These are phyloP conservation scores for Drosophila cardini DNA, from an alignment of 1,140 invertebrate genomes.

Conservation along the genomic window DNA sequence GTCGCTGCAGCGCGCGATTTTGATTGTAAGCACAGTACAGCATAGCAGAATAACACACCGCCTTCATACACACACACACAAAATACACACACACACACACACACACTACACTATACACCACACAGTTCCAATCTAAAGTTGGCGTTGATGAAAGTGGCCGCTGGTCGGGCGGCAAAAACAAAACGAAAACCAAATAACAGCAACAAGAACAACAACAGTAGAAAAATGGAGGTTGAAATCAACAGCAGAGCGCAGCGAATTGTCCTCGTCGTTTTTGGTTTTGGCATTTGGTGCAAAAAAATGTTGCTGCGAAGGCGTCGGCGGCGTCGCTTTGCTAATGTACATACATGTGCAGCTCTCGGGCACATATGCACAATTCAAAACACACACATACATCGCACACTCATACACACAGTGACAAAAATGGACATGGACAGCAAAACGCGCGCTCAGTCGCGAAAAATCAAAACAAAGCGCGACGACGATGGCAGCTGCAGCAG, in stretches of 20 bases:
- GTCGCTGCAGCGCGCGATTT: conserved; percentile 66
- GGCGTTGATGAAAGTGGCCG: conserved; percentile 54
- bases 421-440: conserved; percentile 49
- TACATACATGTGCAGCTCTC: conserved; percentile 57
- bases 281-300: conserved; percentile 64
- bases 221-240: conserved; percentile 42
- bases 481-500: conserved; percentile 48
- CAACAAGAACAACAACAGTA: conserved; percentile 53
- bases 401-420: conserved; percentile 5
- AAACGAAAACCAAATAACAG: conserved; percentile 22
- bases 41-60: neutral
- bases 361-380: conserved; percentile 69
- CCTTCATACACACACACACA: too few relatives aligned
- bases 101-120: neutral
- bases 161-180: conserved; percentile 29
- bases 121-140: conserved; percentile 37
- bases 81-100: too few relatives aligned
- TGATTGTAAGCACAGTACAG: conserved; percentile 57
- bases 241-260: conserved; percentile 65
- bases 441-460: conserved; percentile 79
- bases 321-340: conserved; percentile 68
- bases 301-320: conserved; percentile 58
- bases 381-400: conserved; percentile 59
- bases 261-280: conserved; percentile 77
- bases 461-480: conserved; percentile 83